Conservation (phyloP, 2,888 invertebrate genomes). For the Ectobius pallidus region DNA sequence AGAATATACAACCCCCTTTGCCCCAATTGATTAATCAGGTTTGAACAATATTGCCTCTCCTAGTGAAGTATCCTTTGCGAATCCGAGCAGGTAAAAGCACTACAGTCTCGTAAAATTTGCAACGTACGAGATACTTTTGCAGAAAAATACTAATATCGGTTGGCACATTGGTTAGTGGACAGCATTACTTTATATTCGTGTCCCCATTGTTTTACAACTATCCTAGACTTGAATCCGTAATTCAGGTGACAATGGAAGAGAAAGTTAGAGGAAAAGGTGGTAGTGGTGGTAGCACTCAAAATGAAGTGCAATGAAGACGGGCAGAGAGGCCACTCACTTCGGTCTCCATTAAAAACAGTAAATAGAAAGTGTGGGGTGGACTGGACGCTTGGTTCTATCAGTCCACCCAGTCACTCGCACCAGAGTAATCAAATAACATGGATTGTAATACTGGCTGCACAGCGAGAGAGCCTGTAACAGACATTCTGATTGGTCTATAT, state of each 20-base stretch:
- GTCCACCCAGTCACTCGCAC: slow-evolving; percentile 19
- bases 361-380: slow-evolving; percentile 18
- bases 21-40: too few species aligned
- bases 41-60: not conserved
- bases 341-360: slow-evolving; percentile 30
- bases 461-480: slow-evolving; percentile 22
- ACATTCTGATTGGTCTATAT: slow-evolving; percentile 32
- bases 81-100: not conserved
- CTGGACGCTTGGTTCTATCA: slow-evolving; percentile 8
- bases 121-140: not conserved
- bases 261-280: slow-evolving; percentile 19
- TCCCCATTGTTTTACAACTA: not conserved
- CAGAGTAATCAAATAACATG: slow-evolving; percentile 33
- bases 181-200: too few species aligned
- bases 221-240: slow-evolving; percentile 16
- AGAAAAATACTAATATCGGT: slow-evolving; percentile 1
- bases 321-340: not conserved
- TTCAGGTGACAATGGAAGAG: slow-evolving; percentile 24
- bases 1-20: too few species aligned
- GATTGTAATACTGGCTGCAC: slow-evolving; percentile 15
- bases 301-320: slow-evolving; percentile 29
- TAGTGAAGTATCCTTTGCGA: not conserved
- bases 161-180: not conserved
- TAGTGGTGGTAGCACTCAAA: slow-evolving; percentile 13
- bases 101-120: not conserved